Percentiles rank a stretch among this genome's conserved stretches.
Evolutionary conservation across 2,888 invertebrate species (phyloP).

Genomic region (Melanotus villosus): DNA sequence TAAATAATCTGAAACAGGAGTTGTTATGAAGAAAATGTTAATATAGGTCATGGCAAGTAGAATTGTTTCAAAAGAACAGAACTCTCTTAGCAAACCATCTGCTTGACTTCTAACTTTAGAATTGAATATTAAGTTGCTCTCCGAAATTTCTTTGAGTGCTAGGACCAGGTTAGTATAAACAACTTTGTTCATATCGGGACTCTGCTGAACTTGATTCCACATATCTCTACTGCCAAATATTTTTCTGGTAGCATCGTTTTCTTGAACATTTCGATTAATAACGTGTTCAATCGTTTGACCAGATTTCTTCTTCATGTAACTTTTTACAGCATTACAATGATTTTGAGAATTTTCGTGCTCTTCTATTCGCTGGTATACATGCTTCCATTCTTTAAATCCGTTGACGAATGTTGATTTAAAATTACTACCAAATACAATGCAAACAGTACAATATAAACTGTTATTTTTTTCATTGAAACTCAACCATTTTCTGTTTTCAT

Average conservation of each 20-base stretch:
- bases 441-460: no score
- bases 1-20: neutral
- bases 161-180: neutral
- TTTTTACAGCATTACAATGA: no score
- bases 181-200: no score
- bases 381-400: no score
- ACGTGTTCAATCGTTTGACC: no score
- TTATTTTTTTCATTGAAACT: no score
- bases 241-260: conserved; percentile 5
- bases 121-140: neutral
- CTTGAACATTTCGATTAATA: neutral
- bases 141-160: neutral
- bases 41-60: conserved; percentile 2
- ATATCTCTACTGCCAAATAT: conserved; percentile 10
- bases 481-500: no score
- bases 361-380: no score
- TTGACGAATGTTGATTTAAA: no score
- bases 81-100: neutral
- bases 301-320: neutral
- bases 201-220: no score
- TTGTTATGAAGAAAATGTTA: neutral
- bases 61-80: conserved; percentile 4
- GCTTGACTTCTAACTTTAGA: neutral
- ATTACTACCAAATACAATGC: no score
- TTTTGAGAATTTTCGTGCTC: no score